A percentile compares a stretch with the other conserved stretches of the same genome.
These are phyloP conservation scores for Sebastes hubbsi DNA, from an alignment of 2,797 vertebrate species.

Conservation along the genomic window DNA sequence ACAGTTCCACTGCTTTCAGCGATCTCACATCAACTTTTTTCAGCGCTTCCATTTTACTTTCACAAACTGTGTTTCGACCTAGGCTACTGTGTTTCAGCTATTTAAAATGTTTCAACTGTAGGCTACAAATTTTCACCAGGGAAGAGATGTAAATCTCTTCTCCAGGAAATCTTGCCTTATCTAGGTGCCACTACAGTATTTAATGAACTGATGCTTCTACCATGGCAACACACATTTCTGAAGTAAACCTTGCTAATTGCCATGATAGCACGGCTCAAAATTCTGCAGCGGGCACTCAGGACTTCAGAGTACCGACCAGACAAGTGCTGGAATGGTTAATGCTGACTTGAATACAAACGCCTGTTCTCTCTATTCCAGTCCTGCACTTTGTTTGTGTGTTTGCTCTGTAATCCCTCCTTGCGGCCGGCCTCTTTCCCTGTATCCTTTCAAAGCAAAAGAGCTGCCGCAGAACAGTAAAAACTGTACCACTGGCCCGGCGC, in stretches of 20 bases:
- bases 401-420: constrained; percentile 50
- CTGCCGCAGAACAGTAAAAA: constrained; percentile 31
- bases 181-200: not conserved
- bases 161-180: not conserved
- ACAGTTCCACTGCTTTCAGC: not conserved
- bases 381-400: constrained; percentile 24
- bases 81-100: not conserved
- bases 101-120: not conserved
- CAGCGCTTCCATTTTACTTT: not conserved
- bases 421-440: constrained; percentile 18
- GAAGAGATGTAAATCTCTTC: not conserved
- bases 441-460: constrained; percentile 22
- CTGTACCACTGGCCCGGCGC: constrained; percentile 43
- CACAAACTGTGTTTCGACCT: not conserved
- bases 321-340: not conserved
- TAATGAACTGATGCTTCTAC: not conserved
- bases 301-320: not conserved
- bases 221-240: not conserved
- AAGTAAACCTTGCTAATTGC: not conserved
- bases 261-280: not conserved
- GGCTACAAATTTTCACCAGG: not conserved
- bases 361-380: not conserved
- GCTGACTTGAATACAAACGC: constrained; percentile 19
- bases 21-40: not conserved
- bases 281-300: not conserved